Evolutionary conservation across 2,888 invertebrate genomes (phyloP).

Genomic region (Nymphalis c-album): DNA sequence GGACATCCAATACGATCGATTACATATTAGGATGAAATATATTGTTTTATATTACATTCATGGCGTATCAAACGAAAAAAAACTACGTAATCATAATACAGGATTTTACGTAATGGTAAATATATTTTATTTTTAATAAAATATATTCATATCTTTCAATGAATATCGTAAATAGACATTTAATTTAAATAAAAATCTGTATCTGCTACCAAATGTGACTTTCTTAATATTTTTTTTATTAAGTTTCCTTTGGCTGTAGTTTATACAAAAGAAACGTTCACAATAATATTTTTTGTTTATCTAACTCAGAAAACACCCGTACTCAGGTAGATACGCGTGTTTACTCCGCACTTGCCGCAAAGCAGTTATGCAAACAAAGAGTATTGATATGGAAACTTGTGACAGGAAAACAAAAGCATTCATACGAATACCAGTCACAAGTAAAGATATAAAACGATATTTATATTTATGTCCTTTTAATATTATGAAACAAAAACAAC

Average conservation of each 20-base stretch:
- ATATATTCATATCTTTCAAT: no score
- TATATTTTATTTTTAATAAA: no score
- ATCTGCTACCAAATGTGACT: no score
- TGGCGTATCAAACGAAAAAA: slow-evolving; percentile 7
- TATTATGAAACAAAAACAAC: slow-evolving; percentile 9
- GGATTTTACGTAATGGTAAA: background rate
- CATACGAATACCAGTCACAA: slow-evolving; percentile 27
- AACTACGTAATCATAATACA: background rate
- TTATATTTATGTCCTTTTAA: slow-evolving; percentile 19
- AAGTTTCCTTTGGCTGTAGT: no score
- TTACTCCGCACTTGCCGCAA: slow-evolving; percentile 58
- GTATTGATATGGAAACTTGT: slow-evolving; percentile 71
- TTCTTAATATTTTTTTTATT: no score
- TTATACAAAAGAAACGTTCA: slow-evolving; percentile 25
- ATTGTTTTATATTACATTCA: slow-evolving; percentile 39
- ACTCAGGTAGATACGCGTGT: slow-evolving; percentile 51
- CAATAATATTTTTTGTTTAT: slow-evolving; percentile 39
- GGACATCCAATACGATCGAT: slow-evolving; percentile 74
- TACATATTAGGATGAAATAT: slow-evolving; percentile 51
- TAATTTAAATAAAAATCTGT: background rate
- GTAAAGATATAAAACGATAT: slow-evolving; percentile 23
- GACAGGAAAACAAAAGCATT: slow-evolving; percentile 73
- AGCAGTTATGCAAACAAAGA: slow-evolving; percentile 75
- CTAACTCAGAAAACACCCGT: slow-evolving; percentile 52
- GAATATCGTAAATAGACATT: no score